Conservation (phyloP, 2,797 vertebrate genomes). For the Menidia menidia region DNA sequence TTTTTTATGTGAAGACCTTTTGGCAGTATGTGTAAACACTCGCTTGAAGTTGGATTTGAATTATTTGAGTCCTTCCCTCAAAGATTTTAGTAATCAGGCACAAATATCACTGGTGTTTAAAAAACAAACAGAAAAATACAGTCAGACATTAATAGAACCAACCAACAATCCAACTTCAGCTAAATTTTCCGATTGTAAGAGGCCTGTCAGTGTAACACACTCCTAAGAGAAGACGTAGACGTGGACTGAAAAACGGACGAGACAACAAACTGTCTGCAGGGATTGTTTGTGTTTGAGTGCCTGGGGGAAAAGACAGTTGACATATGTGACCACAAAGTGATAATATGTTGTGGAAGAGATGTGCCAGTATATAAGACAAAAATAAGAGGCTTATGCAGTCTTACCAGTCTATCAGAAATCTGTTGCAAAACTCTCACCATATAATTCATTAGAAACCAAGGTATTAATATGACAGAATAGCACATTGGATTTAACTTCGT, state of each 20-base stretch:
- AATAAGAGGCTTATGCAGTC: slow-evolving; percentile 59
- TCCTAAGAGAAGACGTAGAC: slow-evolving; percentile 57
- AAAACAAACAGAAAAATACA: slow-evolving; percentile 45
- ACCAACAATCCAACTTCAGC: slow-evolving; percentile 77
- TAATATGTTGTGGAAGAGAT: slow-evolving; percentile 50
- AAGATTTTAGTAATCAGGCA: slow-evolving; percentile 27
- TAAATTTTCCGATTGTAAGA: slow-evolving; percentile 80
- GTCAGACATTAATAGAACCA: slow-evolving; percentile 38
- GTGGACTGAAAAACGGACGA: slow-evolving; percentile 46
- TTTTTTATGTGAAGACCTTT: slow-evolving; percentile 64
- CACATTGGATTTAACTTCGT: slow-evolving; percentile 47
- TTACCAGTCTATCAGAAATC: slow-evolving; percentile 81
- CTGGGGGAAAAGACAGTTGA: slow-evolving; percentile 35
- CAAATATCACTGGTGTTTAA: slow-evolving; percentile 37
- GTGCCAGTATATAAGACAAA: slow-evolving; percentile 54
- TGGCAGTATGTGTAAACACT: slow-evolving; percentile 63
- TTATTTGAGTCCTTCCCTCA: slow-evolving; percentile 22
- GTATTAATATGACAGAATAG: slow-evolving; percentile 70
- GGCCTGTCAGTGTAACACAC: slow-evolving; percentile 51
- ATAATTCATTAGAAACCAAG: slow-evolving; percentile 74
- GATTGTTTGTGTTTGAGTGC: slow-evolving; percentile 65
- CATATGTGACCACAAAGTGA: slow-evolving; percentile 68
- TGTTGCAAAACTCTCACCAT: slow-evolving; percentile 71
- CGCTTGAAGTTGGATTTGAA: slow-evolving; percentile 67
- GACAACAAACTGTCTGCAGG: slow-evolving; percentile 44